phyloP scores from a whole-genome alignment of 92 coral and sea anemone species.

The Siderastrea siderea region DNA sequence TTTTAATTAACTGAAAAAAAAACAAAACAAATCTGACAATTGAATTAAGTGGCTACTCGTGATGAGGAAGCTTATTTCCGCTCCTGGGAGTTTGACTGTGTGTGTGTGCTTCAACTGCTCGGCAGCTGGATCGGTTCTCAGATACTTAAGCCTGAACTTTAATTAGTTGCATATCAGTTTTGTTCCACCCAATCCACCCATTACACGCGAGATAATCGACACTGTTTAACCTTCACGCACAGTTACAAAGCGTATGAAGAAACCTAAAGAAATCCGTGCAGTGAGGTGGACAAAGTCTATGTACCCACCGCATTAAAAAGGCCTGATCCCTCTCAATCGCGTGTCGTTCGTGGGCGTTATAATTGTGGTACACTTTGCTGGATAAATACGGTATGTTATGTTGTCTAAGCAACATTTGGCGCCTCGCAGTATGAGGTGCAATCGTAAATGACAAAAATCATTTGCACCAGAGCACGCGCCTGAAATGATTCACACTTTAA shows the following conservation, averaged over 20 bases:
- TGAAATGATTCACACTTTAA: not conserved
- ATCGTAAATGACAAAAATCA: not conserved
- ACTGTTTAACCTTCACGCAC: not conserved
- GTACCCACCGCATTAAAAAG: not conserved
- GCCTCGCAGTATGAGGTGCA: not conserved
- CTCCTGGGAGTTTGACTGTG: too few relatives aligned
- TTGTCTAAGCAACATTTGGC: not conserved
- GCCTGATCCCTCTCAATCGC: not conserved
- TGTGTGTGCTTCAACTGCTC: too few relatives aligned
- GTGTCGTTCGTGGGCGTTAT: conserved; percentile 10
- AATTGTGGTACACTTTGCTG: not conserved
- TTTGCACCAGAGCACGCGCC: conserved; percentile 1
- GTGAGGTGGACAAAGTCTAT: not conserved
- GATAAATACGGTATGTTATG: too few relatives aligned
- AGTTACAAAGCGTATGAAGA: not conserved
- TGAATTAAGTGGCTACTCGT: too few relatives aligned
- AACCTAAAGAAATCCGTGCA: not conserved
- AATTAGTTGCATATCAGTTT: too few relatives aligned
- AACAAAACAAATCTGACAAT: too few relatives aligned
- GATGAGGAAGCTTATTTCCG: not conserved
- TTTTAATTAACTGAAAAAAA: not conserved
- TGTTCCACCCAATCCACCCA: too few relatives aligned
- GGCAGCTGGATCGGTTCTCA: too few relatives aligned
- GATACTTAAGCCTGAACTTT: too few relatives aligned
- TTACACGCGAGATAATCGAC: not conserved